Evolutionary conservation across 1,140 invertebrate genomes (phyloP), one percentile per base, ranked within the genome.

Genomic region (Drosophila littoralis): DNA sequence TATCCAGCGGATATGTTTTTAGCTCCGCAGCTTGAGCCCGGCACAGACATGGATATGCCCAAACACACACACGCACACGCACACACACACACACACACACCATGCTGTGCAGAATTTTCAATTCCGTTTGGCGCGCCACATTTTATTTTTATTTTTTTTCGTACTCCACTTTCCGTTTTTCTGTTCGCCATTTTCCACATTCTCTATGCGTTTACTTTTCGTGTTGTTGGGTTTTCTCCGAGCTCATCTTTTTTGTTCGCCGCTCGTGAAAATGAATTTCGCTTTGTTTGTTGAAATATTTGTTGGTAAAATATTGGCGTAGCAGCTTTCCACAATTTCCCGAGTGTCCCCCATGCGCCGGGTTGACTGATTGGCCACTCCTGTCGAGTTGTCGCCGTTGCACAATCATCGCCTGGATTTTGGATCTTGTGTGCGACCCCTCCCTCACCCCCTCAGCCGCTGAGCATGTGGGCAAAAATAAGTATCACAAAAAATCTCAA

Each of bases 1-100:
- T 89, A 88, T 88, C 83, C 83, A 79, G 83, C 77, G 84, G 84
- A 88, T 88, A 88, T 88, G 83, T 83, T 88, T 88, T 88, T 83
- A 89, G 84, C 84, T 70, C 80, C 68, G 10, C 46, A 60, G 70
- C 73, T 71, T 75, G 63, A 65, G 72, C 68, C 79, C 58, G 46
- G 15, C 82, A 65, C 81, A 75, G 82, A 83, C 84, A 89, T 89
- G 83, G 83, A 88, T 86, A 86, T 76, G 83, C 76, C 75, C 43
- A 79, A 86, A 75, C 55, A 77, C 43, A 64, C 46, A 70, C 60
- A 70, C 42, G 65, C 61, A 55, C 50, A 68, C 48, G 74, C 61
- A 36, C 58, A 43, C 15, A 70, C 45, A 65, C 64, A 69, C 33
- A n/a, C 40, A 50, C 17, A 17, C 22, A 22, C 22, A 3, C 75